Evolutionary conservation across 2,113 vertebrate genomes (phyloP).

Genomic region (rat (Rattus norvegicus)): DNA sequence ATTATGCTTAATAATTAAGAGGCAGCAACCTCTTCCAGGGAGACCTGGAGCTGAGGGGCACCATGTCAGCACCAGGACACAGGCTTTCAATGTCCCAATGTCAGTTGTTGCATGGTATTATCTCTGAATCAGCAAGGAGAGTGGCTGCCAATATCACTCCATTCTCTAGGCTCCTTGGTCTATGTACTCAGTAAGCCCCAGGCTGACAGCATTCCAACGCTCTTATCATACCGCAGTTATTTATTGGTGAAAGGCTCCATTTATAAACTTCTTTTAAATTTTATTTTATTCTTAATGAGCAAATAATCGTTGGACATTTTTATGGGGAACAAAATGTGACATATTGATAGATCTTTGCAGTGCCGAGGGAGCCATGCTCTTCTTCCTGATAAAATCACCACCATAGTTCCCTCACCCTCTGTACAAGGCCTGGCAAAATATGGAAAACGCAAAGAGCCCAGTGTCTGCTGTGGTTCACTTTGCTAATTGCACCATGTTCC

Average conservation of each 20-base stretch:
- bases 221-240: background rate
- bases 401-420: background rate
- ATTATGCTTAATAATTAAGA: no score
- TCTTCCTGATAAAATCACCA: background rate
- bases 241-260: background rate
- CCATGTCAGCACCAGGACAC: background rate
- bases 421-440: background rate
- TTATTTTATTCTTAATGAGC: background rate
- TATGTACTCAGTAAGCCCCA: background rate
- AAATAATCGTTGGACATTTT: background rate
- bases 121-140: background rate
- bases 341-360: background rate
- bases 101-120: background rate
- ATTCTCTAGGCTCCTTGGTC: background rate
- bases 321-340: background rate
- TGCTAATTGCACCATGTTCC: background rate
- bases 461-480: background rate
- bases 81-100: background rate
- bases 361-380: background rate
- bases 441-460: background rate
- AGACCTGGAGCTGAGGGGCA: background rate
- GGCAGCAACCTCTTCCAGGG: background rate
- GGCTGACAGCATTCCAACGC: rapidly evolving
- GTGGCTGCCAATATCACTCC: no score
- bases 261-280: background rate